A percentile compares a stretch with the other conserved stretches of the same genome.
Conservation (phyloP, 2,797 vertebrate species). For the Danio tinwini region DNA sequence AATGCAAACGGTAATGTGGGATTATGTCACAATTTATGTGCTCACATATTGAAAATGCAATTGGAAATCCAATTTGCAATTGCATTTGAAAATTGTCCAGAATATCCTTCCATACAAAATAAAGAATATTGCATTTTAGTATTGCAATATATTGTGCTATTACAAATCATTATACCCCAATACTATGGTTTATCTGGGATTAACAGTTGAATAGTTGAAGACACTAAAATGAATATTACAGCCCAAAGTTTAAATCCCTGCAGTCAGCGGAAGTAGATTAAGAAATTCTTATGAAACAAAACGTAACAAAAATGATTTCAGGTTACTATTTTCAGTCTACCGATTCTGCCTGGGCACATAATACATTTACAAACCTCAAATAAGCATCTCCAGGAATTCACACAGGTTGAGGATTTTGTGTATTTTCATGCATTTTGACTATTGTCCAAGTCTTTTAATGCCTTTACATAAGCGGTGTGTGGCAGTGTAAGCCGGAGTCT, state of each 20-base stretch:
- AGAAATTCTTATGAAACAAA: background rate
- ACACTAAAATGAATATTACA: background rate
- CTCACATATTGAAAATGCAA: too few species aligned
- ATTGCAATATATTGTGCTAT: too few species aligned
- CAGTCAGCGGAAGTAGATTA: constrained; percentile 29
- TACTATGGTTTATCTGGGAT: too few species aligned
- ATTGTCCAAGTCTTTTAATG: constrained; percentile 62
- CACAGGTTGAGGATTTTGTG: background rate
- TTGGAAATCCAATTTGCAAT: too few species aligned
- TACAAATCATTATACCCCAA: too few species aligned
- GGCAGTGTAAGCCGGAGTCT: constrained; percentile 61
- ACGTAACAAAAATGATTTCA: constrained; percentile 11
- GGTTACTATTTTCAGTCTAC: background rate
- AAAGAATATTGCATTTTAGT: too few species aligned
- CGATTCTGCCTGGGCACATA: background rate
- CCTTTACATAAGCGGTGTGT: constrained; percentile 73
- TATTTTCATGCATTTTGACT: constrained; percentile 1
- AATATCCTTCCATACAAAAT: too few species aligned
- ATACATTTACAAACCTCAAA: background rate
- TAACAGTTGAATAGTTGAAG: too few species aligned
- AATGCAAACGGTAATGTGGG: too few species aligned
- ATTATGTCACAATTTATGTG: too few species aligned
- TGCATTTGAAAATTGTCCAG: too few species aligned
- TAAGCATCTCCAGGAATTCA: background rate
- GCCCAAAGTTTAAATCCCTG: background rate